Evolutionary conservation across 2,888 invertebrate species (phyloP), one percentile per base, ranked within the genome.

Genomic region (Pasiphila rectangulata): DNA sequence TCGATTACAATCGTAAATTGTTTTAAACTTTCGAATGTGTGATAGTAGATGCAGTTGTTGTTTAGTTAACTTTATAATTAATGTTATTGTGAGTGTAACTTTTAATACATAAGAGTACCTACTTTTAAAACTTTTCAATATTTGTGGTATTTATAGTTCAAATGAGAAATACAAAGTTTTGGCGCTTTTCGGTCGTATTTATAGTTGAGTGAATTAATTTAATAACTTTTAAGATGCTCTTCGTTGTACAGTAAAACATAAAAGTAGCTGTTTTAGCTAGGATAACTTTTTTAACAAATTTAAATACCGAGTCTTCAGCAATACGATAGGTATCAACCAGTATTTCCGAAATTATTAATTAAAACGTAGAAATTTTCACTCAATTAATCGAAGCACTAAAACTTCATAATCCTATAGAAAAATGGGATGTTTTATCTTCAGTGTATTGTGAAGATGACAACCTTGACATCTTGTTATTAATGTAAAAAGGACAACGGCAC

Each of bases 21-120:
- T 88, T 86, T 87, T 84, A 82, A 86, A 87, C 81, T 85, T 89
- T 89, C 86, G 84, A 89, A 89, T 87, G 89, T 89, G 89, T 89
- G 89, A 89, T 89, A 88, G 88, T 89, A 89, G 89, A 82, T 83
- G 88, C 87, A 86, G 88, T 89, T 88, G 89, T 89, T 89, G 88
- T 89, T 89, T 89, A 88, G 85, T 88, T 87, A 87, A 84, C 77
- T 83, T 84, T 83, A 77, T 79, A 78, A 83, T 84, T 72, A 32
- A 85, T 83, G 87, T 88, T 89, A 87, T 85, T 75, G 86, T 86
- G 87, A 77, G 78, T 85, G 86, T 88, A 87, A 85, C 81, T 78
- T 86, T 84, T 83, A 79, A 79, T 79, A 74, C 75, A 70, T 83
- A 80, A 82, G 81, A 78, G 65, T 75, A 78, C n/a, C n/a, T n/a